Evolutionary conservation across 2,113 vertebrate species (phyloP).

Genomic region (Platysternon megacephalum): DNA sequence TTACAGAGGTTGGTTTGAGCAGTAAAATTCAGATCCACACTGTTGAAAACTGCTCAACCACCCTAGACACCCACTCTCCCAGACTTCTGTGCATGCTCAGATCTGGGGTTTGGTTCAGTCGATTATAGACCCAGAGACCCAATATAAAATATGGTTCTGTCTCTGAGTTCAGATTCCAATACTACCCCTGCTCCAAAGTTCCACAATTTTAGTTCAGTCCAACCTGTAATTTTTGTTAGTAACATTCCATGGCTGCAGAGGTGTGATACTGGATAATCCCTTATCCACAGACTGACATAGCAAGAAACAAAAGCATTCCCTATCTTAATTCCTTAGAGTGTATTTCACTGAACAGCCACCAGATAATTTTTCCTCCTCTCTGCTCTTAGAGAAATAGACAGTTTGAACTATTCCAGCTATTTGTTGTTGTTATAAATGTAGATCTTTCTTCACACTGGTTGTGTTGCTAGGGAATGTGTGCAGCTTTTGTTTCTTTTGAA

Average conservation of each 20-base stretch:
- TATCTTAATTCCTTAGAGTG: rapidly evolving
- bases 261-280: not conserved
- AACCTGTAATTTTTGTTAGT: not conserved
- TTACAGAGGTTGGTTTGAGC: not conserved
- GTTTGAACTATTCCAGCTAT: not conserved
- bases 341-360: not conserved
- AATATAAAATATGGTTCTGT: not conserved
- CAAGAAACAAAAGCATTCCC: not conserved
- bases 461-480: constrained; percentile 38
- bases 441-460: not conserved
- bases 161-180: not conserved
- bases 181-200: not conserved
- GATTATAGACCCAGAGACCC: not conserved
- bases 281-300: not conserved
- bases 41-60: not conserved
- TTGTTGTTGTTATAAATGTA: not conserved
- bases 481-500: constrained; percentile 47
- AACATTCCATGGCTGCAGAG: not conserved
- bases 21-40: not conserved
- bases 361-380: not conserved
- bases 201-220: not conserved
- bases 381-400: not conserved
- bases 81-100: not conserved
- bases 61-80: not conserved
- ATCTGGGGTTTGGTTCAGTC: not conserved